phyloP scores from a whole-genome alignment of 2,113 vertebrate genomes.

The Euleptes europaea region DNA sequence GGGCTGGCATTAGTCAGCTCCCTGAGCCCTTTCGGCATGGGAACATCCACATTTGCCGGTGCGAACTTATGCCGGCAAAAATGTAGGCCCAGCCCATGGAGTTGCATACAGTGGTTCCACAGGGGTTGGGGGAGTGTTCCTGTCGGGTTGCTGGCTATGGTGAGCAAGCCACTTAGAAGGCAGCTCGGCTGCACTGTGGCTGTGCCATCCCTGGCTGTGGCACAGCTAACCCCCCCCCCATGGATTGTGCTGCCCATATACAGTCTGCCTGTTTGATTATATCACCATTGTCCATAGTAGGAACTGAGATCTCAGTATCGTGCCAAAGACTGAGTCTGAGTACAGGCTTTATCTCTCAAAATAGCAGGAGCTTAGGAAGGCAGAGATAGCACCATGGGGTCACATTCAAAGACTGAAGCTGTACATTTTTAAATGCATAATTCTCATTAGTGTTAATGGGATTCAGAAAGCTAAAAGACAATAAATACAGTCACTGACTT shows the following conservation, averaged over 20 bases:
- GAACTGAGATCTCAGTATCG: not conserved
- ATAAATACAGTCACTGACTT: not conserved
- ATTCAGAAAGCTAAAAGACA: not conserved
- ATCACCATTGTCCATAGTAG: constrained; percentile 10
- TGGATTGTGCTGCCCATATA: not conserved
- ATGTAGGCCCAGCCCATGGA: no score
- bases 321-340: constrained; percentile 7
- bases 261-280: not conserved
- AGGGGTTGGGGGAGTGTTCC: no score
- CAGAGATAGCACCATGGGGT: not conserved
- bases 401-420: constrained; percentile 20
- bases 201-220: no score
- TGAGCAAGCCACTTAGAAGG: no score
- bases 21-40: no score
- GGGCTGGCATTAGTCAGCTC: no score
- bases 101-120: no score
- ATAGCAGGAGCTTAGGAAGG: not conserved
- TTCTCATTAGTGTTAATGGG: not conserved
- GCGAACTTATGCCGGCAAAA: no score
- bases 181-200: no score
- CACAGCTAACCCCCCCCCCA: no score
- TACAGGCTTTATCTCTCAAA: constrained; percentile 5
- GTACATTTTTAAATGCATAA: not conserved
- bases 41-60: no score
- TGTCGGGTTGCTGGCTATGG: no score